phyloP scores from a whole-genome alignment of 2,113 vertebrate genomes.

The Leptocoma aspasia region DNA sequence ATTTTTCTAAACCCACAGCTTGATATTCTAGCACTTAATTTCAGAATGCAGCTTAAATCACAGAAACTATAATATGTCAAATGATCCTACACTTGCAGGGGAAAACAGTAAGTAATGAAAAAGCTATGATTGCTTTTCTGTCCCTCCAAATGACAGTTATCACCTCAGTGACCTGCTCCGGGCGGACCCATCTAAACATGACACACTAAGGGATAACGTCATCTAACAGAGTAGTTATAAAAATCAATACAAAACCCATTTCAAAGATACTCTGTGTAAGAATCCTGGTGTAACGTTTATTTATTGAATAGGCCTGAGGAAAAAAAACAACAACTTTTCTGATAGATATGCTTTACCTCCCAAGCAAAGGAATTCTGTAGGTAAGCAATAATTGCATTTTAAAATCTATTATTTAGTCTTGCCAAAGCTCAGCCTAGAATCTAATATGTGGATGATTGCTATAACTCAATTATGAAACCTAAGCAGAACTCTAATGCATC shows the following conservation, averaged over 20 bases:
- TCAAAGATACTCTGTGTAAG: conserved; percentile 94
- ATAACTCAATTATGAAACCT: conserved; percentile 80
- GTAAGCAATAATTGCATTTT: conserved; percentile 92
- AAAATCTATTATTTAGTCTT: conserved; percentile 90
- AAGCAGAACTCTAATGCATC: conserved; percentile 35
- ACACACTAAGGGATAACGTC: conserved; percentile 99
- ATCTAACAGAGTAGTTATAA: conserved; percentile 99
- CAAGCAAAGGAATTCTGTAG: conserved; percentile 88
- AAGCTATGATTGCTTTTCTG: conserved; percentile 99
- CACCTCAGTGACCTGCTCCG: conserved; percentile 99
- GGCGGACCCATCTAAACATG: conserved; percentile 95
- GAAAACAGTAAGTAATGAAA: conserved; percentile 99
- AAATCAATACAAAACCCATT: conserved; percentile 99
- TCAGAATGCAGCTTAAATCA: conserved; percentile 99
- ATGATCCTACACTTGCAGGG: conserved; percentile 91
- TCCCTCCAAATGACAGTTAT: conserved; percentile 99
- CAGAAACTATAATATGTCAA: conserved; percentile 98
- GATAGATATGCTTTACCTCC: conserved; percentile 89
- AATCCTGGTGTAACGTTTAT: conserved; percentile 93
- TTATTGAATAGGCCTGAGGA: conserved; percentile 98
- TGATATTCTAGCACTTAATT: conserved; percentile 99
- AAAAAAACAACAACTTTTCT: conserved; percentile 89
- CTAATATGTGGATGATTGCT: conserved; percentile 81
- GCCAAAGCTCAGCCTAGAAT: conserved; percentile 77
- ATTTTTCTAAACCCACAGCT: conserved; percentile 92